A percentile compares a stretch with the other conserved stretches of the same genome.
phyloP scores from a whole-genome alignment of 2,888 invertebrate genomes.

The Tridacna crocea region DNA sequence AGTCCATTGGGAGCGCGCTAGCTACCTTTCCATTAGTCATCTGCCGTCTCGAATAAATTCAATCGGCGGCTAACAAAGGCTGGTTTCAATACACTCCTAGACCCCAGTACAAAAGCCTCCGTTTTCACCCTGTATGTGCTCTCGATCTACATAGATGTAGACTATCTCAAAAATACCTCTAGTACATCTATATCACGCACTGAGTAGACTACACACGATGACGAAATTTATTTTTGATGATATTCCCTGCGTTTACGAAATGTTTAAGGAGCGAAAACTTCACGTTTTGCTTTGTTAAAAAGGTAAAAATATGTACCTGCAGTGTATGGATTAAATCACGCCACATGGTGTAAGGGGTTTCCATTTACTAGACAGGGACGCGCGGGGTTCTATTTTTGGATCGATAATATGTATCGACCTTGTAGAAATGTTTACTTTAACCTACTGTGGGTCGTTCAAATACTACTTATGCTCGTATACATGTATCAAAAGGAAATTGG shows the following conservation, averaged over 20 bases:
- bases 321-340: too few relatives aligned
- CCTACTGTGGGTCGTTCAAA: slow-evolving; percentile 23
- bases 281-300: too few relatives aligned
- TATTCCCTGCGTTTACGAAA: too few relatives aligned
- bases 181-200: too few relatives aligned
- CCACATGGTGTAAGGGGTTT: slow-evolving; percentile 24
- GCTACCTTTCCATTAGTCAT: slow-evolving; percentile 24
- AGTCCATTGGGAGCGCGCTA: not conserved
- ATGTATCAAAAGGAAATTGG: too few relatives aligned
- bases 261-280: too few relatives aligned
- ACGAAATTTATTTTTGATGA: too few relatives aligned
- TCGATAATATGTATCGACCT: slow-evolving; percentile 35
- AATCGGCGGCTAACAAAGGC: slow-evolving; percentile 5
- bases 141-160: not conserved
- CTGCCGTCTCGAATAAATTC: slow-evolving; percentile 5
- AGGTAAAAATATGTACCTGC: too few relatives aligned
- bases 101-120: slow-evolving; percentile 14
- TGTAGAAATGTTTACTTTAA: slow-evolving; percentile 24
- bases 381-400: slow-evolving; percentile 31
- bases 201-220: too few relatives aligned
- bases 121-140: slow-evolving; percentile 14
- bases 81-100: slow-evolving; percentile 25
- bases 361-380: slow-evolving; percentile 25
- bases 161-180: not conserved
- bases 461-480: not conserved